These are phyloP conservation scores for Bubo scandiacus DNA, from an alignment of 2,113 vertebrate species.

Conservation along the genomic window DNA sequence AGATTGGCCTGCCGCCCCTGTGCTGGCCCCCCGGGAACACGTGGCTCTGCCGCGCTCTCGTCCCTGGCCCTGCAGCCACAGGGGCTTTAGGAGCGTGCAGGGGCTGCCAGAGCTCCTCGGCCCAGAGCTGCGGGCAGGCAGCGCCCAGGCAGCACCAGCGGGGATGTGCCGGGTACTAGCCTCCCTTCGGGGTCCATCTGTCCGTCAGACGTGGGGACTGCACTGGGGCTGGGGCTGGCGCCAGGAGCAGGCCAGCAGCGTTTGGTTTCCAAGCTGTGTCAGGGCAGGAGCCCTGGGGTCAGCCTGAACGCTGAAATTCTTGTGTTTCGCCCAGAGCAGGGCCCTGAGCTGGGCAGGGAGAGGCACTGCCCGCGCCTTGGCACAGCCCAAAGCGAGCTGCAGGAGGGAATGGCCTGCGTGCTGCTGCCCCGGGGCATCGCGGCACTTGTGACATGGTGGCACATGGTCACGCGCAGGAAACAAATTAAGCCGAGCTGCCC, in stretches of 20 bases:
- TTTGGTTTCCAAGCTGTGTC: not conserved
- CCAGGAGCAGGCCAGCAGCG: not conserved
- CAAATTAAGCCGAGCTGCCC: not conserved
- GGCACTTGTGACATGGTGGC: not conserved
- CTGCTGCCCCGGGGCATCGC: not conserved
- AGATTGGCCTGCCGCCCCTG: fast-evolving
- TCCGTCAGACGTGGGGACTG: fast-evolving
- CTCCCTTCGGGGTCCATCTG: not conserved
- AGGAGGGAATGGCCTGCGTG: no score
- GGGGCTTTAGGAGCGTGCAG: fast-evolving
- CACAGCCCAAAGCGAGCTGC: not conserved
- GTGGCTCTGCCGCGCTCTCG: fast-evolving
- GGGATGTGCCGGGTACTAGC: not conserved
- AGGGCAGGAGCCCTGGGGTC: not conserved
- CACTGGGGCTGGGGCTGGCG: not conserved
- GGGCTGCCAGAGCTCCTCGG: not conserved
- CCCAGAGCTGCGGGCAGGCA: not conserved
- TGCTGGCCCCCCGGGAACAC: fast-evolving
- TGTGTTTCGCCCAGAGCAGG: fast-evolving
- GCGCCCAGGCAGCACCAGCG: not conserved
- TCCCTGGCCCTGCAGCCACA: not conserved
- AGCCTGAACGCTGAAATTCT: no score
- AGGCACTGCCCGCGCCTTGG: not conserved
- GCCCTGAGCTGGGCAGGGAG: not conserved
- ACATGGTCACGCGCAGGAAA: not conserved